Percentiles rank a stretch among this genome's conserved stretches.
These are phyloP conservation scores for Acanthosepion pharaonis DNA, from an alignment of 2,888 invertebrate species.

Conservation along the genomic window DNA sequence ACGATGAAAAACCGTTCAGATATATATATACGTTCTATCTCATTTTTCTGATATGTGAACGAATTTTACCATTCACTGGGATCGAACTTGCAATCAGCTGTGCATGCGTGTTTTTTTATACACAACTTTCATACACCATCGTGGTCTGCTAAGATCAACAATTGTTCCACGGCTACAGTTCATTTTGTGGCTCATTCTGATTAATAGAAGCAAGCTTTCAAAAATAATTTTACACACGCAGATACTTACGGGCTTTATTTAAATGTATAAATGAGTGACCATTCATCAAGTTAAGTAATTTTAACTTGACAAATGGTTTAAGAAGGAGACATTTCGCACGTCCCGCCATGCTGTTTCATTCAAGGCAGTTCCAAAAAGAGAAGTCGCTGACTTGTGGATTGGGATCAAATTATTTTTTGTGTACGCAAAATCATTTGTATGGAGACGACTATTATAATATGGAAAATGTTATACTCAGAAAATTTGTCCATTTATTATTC, in stretches of 20 bases:
- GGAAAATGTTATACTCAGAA: not conserved
- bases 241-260: not conserved
- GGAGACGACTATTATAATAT: not conserved
- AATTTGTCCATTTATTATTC: not conserved
- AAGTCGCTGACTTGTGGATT: not conserved
- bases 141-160: not conserved
- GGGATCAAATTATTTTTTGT: not conserved
- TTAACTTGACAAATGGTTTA: not conserved
- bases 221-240: not conserved
- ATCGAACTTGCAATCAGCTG: not conserved
- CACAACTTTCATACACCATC: not conserved
- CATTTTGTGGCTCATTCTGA: not conserved
- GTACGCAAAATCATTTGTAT: not conserved
- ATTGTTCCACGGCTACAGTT: not conserved
- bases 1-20: no score
- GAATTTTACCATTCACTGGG: not conserved
- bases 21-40: no score
- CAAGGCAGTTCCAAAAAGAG: not conserved
- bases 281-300: not conserved
- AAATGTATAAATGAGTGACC: not conserved
- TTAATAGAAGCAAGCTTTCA: not conserved
- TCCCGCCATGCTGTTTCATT: constrained; percentile 35
- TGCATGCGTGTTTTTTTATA: not conserved
- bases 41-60: no score
- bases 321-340: not conserved